These are phyloP conservation scores for Phyllostomus hastatus DNA, from an alignment of 2,113 vertebrate genomes.

Conservation along the genomic window DNA sequence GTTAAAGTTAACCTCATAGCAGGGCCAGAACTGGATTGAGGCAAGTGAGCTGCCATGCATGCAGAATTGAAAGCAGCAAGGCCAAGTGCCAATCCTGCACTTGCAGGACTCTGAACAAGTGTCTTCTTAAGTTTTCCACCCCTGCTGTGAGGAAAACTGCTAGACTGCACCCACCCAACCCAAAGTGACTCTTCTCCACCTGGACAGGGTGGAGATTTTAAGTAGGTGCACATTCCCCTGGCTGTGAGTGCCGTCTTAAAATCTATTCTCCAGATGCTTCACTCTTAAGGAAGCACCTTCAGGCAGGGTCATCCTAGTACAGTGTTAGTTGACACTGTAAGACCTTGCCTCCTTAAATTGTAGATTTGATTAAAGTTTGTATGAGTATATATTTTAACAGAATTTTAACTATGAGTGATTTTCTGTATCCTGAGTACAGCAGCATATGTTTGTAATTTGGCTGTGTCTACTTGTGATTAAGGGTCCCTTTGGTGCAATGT, in stretches of 20 bases:
- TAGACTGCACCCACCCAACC: neutral
- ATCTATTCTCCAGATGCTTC: neutral
- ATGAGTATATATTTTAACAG: neutral
- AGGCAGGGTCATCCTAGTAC: neutral
- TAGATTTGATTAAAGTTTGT: neutral
- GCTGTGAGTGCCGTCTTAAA: neutral
- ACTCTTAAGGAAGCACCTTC: neutral
- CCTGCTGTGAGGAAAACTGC: neutral
- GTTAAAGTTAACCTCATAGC: neutral
- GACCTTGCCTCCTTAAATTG: neutral
- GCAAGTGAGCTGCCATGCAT: neutral
- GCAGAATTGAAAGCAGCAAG: neutral
- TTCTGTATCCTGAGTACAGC: neutral
- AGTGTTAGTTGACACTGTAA: neutral
- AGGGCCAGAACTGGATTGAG: neutral
- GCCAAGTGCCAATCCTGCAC: neutral
- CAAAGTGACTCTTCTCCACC: neutral
- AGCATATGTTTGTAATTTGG: neutral
- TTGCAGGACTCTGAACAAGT: neutral
- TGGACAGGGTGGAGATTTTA: neutral
- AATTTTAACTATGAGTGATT: conserved; percentile 5
- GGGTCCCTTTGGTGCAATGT: neutral
- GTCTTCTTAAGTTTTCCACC: neutral
- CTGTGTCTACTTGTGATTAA: neutral
- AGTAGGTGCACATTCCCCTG: neutral